These are phyloP conservation scores for Saccostrea echinata DNA, from an alignment of 1,140 invertebrate species.

Conservation along the genomic window DNA sequence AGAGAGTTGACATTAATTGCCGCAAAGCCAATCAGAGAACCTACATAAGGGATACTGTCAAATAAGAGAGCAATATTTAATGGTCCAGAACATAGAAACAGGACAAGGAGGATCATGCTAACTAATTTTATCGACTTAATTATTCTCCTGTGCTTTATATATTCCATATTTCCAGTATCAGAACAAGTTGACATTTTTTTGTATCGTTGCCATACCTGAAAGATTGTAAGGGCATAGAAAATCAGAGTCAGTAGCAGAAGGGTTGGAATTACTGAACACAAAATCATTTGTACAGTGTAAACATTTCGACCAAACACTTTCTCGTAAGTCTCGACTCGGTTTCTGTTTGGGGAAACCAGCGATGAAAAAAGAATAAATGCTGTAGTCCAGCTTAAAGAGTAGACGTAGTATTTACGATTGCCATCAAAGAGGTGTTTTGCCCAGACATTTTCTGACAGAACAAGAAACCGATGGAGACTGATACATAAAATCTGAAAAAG, in stretches of 20 bases:
- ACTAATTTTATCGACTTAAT: conserved; percentile 2
- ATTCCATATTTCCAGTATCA: background rate
- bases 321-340: background rate
- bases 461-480: background rate
- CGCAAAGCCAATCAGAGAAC: background rate
- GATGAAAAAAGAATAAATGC: background rate
- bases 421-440: background rate
- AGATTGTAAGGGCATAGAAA: background rate
- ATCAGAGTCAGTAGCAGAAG: background rate
- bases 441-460: background rate
- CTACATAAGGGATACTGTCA: background rate
- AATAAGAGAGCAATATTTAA: background rate
- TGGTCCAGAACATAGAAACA: background rate
- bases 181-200: background rate
- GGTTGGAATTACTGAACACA: background rate
- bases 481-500: background rate
- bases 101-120: background rate
- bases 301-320: background rate
- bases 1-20: background rate
- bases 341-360: background rate
- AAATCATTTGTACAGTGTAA: background rate
- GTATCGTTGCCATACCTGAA: background rate
- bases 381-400: background rate
- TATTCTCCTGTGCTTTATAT: background rate
- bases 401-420: background rate